These are phyloP conservation scores for Gastrophryne carolinensis DNA, from an alignment of 2,797 vertebrate genomes.

Conservation along the genomic window DNA sequence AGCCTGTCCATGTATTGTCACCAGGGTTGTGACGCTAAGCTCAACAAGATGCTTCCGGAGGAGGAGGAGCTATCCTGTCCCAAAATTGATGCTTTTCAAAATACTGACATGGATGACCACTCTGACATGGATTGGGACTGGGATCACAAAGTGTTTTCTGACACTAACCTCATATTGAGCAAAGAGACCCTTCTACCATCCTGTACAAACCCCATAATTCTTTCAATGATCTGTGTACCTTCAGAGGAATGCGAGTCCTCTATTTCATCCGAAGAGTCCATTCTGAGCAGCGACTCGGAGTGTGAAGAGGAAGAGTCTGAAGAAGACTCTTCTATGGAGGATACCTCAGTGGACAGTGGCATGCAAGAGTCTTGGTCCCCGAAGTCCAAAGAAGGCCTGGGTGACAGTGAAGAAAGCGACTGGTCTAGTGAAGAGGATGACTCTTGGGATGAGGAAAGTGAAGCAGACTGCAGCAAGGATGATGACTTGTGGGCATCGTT, in stretches of 20 bases:
- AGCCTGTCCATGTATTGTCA: not conserved
- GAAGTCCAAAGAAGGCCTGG: not conserved
- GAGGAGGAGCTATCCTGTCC: not conserved
- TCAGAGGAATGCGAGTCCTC: conserved; percentile 1
- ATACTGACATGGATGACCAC: not conserved
- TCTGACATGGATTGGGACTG: not conserved
- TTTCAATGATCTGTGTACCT: conserved; percentile 37
- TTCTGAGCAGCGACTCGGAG: not conserved
- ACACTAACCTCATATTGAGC: not conserved
- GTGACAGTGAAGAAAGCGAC: not conserved
- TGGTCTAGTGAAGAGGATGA: conserved; percentile 33
- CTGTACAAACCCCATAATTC: conserved; percentile 17
- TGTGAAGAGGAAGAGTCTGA: not conserved
- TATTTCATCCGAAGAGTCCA: not conserved
- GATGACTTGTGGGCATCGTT: conserved; percentile 31
- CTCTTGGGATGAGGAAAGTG: conserved; percentile 9
- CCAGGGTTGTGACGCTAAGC: not conserved
- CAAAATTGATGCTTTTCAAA: not conserved
- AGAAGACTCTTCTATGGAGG: not conserved
- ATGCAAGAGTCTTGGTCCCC: conserved; percentile 12
- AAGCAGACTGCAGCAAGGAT: not conserved
- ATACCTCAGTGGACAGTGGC: conserved; percentile 27
- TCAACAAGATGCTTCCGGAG: not conserved
- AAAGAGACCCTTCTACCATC: not conserved
- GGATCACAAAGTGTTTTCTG: not conserved